Conservation (phyloP, 2,797 vertebrate genomes). For the Benthosema pterotum region DNA sequence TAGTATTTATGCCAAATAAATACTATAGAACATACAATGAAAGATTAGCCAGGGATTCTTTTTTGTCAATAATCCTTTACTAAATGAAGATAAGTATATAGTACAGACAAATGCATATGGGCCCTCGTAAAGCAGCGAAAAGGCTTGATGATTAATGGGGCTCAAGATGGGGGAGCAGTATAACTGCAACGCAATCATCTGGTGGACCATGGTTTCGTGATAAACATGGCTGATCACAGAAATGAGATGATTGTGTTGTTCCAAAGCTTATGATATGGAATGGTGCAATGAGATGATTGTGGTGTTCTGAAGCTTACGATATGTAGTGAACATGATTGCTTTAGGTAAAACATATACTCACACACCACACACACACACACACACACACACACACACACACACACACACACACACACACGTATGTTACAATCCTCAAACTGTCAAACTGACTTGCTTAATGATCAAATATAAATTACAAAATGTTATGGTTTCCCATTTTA, state of each 20-base stretch:
- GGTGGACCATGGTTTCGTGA: too few species aligned
- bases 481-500: neutral
- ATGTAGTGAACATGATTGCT: too few species aligned
- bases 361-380: conserved; percentile 11
- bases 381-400: conserved; percentile 21
- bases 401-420: neutral
- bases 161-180: too few species aligned
- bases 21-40: conserved; percentile 53
- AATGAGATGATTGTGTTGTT: too few species aligned
- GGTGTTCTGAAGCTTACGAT: too few species aligned
- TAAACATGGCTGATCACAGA: too few species aligned
- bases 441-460: conserved; percentile 53
- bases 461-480: conserved; percentile 53
- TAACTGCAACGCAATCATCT: too few species aligned
- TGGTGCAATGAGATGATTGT: too few species aligned
- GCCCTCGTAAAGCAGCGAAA: neutral
- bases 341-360: too few species aligned
- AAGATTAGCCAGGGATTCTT: conserved; percentile 43
- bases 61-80: conserved; percentile 27
- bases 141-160: neutral
- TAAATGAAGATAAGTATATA: conserved; percentile 12
- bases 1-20: conserved; percentile 67
- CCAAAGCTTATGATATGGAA: too few species aligned
- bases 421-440: conserved; percentile 41
- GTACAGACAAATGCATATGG: neutral